Evolutionary conservation across 2,113 vertebrate genomes (phyloP).

Genomic region (Myrmophylax atrothorax): DNA sequence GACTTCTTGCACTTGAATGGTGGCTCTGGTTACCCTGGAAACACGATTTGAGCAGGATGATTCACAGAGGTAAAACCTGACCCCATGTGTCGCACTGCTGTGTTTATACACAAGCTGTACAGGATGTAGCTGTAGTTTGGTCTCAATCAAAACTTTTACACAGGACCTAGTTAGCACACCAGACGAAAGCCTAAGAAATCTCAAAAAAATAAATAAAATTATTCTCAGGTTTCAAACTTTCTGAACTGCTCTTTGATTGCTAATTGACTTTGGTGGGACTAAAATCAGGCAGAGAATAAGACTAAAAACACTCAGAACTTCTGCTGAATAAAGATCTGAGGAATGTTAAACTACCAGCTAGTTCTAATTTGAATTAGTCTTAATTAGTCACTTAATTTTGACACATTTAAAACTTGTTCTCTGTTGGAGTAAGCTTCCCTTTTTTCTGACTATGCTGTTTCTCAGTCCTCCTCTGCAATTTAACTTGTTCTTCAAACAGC

Average conservation of each 20-base stretch:
- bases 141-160: not conserved
- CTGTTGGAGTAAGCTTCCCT: not conserved
- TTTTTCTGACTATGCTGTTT: not conserved
- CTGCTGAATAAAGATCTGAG: constrained; percentile 32
- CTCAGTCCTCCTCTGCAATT: not conserved
- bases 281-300: not conserved
- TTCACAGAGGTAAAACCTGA: not conserved
- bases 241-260: not conserved
- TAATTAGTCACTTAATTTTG: constrained; percentile 51
- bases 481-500: constrained; percentile 13
- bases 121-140: not conserved
- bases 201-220: not conserved
- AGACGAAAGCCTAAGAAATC: not conserved
- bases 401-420: constrained; percentile 6
- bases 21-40: not conserved
- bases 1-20: not conserved
- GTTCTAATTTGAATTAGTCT: constrained; percentile 41
- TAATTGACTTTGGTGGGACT: not conserved
- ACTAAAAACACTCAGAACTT: not conserved
- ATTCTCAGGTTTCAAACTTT: not conserved
- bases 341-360: constrained; percentile 25
- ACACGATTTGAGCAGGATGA: not conserved
- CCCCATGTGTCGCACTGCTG: not conserved
- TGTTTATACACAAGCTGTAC: not conserved
- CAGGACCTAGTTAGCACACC: not conserved